These are phyloP conservation scores for Panthera tigris DNA, from an alignment of 2,113 vertebrate genomes.

Conservation along the genomic window DNA sequence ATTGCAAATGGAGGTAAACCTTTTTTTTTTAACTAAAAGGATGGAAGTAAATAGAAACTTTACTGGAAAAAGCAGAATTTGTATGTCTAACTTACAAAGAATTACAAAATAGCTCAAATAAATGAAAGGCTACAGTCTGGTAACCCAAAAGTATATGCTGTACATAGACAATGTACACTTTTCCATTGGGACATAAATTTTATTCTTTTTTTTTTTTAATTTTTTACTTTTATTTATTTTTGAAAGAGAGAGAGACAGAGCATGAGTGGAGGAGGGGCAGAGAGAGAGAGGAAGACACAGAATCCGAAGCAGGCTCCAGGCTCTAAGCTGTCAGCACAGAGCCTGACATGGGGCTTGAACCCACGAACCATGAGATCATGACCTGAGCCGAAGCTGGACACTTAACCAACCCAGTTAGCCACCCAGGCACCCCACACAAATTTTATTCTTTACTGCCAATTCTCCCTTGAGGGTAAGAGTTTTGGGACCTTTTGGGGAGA, in stretches of 20 bases:
- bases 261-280: no score
- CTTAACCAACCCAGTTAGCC: no score
- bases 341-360: no score
- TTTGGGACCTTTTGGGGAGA: not conserved
- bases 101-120: not conserved
- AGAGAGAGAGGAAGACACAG: no score
- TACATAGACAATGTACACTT: not conserved
- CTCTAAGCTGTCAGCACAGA: no score
- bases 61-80: not conserved
- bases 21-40: not conserved
- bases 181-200: not conserved
- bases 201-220: no score
- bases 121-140: not conserved
- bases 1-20: not conserved
- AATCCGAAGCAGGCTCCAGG: no score
- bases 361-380: no score
- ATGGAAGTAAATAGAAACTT: not conserved
- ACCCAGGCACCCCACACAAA: not conserved
- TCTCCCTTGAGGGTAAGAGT: not conserved
- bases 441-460: not conserved
- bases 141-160: not conserved
- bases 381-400: no score
- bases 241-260: no score
- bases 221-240: no score
- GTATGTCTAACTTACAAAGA: not conserved